Evolutionary conservation across 2,797 vertebrate species (phyloP), one percentile per base, ranked within the genome.

Genomic region (Phrynocephalus guinanensis): DNA sequence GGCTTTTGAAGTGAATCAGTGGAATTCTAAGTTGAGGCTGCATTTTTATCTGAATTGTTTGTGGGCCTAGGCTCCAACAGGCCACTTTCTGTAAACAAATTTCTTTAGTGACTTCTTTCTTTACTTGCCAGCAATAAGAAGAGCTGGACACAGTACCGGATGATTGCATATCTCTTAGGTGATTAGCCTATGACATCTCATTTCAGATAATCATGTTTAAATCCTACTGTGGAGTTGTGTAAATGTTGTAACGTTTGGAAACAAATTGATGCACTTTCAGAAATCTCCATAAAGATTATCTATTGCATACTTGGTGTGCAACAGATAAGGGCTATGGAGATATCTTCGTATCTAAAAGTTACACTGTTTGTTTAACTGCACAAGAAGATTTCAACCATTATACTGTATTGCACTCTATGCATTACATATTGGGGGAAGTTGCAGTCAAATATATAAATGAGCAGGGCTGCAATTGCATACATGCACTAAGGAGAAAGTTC

Each of bases 1-100:
- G 81, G 30, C 16, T 56, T 90, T 83, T 70, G 33, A 80, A 90
- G 90, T 72, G 38, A 93, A 86, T 89, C 63, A 91, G 85, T 76
- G 2, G 38, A 85, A 79, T 86, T 91, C 83, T 48, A 88, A 60
- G 93, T 90, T 91, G 33, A 91, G 79, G 84, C 80, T 90, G 84
- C 10, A 20, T 88, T 92, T 95, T 94, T 85, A 85, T 78, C 56
- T 79, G 20, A 79, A 16, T 63, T 79, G 30, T 50, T 63, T 2
- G 30, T 8, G n/a, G 56, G 24, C 10, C 15, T 26, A 33, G 56
- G 44, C 7, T 50, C 56, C 30, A 81, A 73, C 18, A 81, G 81
- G 78, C 15, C 72, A 76, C 63, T 76, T 84, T 7, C 16, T 16
- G 6, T 48, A 67, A n/a, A 67, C 2, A 44, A 13, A 3, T 38